These are phyloP conservation scores for Ophion ventricosus DNA, from an alignment of 2,888 invertebrate genomes.

Conservation along the genomic window DNA sequence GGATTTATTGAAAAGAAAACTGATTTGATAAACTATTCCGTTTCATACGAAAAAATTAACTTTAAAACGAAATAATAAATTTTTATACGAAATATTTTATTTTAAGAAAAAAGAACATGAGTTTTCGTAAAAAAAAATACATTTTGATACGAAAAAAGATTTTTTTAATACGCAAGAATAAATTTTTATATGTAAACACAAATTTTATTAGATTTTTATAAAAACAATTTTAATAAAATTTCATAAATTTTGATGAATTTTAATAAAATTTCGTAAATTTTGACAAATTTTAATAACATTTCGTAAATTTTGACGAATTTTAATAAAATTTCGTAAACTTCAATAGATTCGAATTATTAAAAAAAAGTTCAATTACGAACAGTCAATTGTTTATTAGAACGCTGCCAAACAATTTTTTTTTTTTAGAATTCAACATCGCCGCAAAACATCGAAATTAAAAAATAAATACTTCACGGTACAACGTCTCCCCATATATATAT, in stretches of 20 bases:
- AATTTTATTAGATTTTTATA: no score
- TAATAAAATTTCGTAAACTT: background rate
- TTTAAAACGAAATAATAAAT: no score
- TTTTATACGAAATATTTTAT: background rate
- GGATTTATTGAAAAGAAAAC: background rate
- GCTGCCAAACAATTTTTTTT: background rate
- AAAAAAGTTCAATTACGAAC: no score
- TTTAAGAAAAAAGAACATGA: background rate
- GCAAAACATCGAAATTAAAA: background rate
- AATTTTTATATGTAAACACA: no score
- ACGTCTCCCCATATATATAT: background rate
- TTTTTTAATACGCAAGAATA: no score
- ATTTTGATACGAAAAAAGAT: background rate
- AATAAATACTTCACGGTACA: slow-evolving; percentile 9
- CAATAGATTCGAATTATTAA: no score
- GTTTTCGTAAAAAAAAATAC: background rate
- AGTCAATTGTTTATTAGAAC: background rate
- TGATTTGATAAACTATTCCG: no score
- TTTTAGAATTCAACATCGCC: background rate
- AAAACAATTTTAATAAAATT: no score
- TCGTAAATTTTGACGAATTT: background rate
- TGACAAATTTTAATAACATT: background rate
- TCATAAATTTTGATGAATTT: no score
- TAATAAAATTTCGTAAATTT: background rate
- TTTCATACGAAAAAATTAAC: no score